Percentiles rank a stretch among this genome's conserved stretches.
Conservation (phyloP, 2,797 vertebrate genomes). For the Aldrovandia affinis region DNA sequence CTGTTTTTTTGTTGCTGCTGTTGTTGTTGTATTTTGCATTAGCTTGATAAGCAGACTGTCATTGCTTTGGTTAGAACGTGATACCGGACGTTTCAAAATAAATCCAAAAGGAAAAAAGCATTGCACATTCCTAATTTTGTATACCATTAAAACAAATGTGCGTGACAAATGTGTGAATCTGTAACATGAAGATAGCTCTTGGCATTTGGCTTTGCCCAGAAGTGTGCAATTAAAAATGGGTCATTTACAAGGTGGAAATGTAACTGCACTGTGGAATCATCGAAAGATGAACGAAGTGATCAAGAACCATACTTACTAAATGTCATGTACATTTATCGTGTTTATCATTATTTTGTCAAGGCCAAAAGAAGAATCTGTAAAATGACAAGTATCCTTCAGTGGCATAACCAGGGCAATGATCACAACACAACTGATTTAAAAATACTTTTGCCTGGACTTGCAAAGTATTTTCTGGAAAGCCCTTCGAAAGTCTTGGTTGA, state of each 20-base stretch:
- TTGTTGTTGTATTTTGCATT: no score
- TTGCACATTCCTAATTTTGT: neutral
- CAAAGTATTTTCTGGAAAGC: slow-evolving; percentile 93
- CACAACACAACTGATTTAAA: slow-evolving; percentile 54
- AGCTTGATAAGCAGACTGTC: neutral
- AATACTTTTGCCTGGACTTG: slow-evolving; percentile 80
- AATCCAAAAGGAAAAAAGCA: neutral
- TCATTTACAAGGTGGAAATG: slow-evolving; percentile 19
- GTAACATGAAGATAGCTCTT: neutral
- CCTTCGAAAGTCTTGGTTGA: slow-evolving; percentile 91
- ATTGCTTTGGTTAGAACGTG: neutral
- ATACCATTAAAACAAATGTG: slow-evolving; percentile 9
- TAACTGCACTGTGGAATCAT: neutral
- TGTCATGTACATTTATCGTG: neutral
- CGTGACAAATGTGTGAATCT: neutral
- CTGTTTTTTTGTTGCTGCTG: neutral
- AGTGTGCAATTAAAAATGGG: neutral
- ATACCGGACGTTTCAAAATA: neutral
- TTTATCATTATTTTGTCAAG: slow-evolving; percentile 47
- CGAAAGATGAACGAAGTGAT: neutral
- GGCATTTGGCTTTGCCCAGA: neutral
- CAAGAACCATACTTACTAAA: neutral
- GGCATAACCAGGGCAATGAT: neutral
- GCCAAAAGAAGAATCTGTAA: slow-evolving; percentile 5
- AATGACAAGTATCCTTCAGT: slow-evolving; percentile 15